Base-by-base conservation (phyloP, 2,113 vertebrate genomes). In the Pedetes capensis region DNA sequence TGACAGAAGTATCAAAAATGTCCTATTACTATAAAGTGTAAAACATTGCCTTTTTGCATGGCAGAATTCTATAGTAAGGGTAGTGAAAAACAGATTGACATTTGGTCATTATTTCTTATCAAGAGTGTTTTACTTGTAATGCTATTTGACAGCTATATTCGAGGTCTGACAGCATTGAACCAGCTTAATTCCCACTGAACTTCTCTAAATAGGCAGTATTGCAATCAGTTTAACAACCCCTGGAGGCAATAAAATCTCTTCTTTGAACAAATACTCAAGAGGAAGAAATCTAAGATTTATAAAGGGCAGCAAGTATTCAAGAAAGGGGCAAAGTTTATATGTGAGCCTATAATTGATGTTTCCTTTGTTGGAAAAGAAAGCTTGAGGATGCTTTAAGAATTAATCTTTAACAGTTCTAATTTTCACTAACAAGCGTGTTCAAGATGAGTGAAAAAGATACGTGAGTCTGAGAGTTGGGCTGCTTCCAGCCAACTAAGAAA, bases 221-320 rank as follows among this genome's bases (percentile, higher is more conserved):
- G 99, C 99, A 99, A 99, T 99, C 99, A 99, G 99, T 99, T 99
- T 99, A 99, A 99, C 99, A 99, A 99, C 98, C 99, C 99, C 99
- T 98, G 98, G 99, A 99, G 99, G 99, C 99, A 99, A 96, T 98
- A 95, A 99, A 99, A 98, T 99, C 99, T 99, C 99, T 98, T 98
- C 99, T 99, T 99, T 99, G 99, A 99, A 99, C 98, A 89, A 98
- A 99, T 98, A 98, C 99, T 98, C 98, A 98, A 98, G 99, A 98
- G 99, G 98, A 98, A 98, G 98, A 98, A 99, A 98, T 98, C 99
- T 98, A 98, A 99, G 99, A 99, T 99, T 99, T 99, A 98, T 98
- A 98, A 97, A 99, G 99, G 99, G 99, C 99, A 99, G 98, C 98
- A 98, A 99, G 99, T 99, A 99, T 99, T 99, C 99, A 98, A 98